A percentile compares a stretch with the other conserved stretches of the same genome.
These are phyloP conservation scores for Lanistes nyassanus DNA, from an alignment of 1,140 invertebrate species.

Conservation along the genomic window DNA sequence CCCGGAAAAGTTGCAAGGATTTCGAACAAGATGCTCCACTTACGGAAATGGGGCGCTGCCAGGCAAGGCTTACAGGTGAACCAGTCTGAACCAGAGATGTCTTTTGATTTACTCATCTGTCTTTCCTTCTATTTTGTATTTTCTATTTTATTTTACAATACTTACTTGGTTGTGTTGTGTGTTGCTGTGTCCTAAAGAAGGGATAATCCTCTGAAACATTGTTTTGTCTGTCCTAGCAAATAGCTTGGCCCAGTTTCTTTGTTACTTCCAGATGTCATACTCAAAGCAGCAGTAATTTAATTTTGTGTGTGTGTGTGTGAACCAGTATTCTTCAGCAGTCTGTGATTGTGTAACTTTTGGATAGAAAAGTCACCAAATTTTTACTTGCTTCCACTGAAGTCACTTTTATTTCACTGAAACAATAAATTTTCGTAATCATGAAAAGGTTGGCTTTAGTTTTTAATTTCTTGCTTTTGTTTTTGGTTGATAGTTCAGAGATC, in stretches of 20 bases:
- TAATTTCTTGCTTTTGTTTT: too few relatives aligned
- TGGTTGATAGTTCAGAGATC: too few relatives aligned
- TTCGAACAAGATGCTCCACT: conserved; percentile 87
- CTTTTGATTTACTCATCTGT: not conserved
- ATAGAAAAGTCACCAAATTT: too few relatives aligned
- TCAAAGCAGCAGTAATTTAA: not conserved
- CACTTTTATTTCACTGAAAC: too few relatives aligned
- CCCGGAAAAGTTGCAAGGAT: conserved; percentile 70
- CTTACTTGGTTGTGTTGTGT: not conserved
- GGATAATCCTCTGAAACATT: not conserved
- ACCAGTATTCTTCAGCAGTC: not conserved
- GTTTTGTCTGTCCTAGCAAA: too few relatives aligned
- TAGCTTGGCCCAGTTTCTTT: too few relatives aligned
- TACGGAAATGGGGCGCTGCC: conserved; percentile 77
- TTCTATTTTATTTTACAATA: not conserved
- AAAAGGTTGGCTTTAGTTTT: too few relatives aligned
- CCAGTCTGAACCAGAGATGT: not conserved
- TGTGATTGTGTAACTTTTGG: too few relatives aligned
- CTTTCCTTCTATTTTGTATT: not conserved
- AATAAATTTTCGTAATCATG: too few relatives aligned
- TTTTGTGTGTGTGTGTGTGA: too few relatives aligned
- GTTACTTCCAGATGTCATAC: too few relatives aligned
- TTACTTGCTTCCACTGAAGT: too few relatives aligned
- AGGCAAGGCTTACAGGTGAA: conserved; percentile 77
- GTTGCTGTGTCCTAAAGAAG: not conserved